Conservation (phyloP, 2,888 invertebrate genomes). For the Drosophila fulvimacula region DNA sequence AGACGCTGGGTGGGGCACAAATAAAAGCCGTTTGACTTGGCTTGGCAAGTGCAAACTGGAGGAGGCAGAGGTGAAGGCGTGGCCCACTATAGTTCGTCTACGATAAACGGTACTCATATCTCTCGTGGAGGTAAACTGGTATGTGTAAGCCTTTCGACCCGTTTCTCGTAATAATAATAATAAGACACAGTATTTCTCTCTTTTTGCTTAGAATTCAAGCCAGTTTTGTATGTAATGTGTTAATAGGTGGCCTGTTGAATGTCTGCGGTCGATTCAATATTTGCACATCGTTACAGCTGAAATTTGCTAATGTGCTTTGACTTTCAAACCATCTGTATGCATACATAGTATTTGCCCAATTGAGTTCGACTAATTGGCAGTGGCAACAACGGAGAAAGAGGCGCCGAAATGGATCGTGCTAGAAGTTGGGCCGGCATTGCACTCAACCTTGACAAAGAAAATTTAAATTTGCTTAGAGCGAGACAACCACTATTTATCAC, state of each 20-base stretch:
- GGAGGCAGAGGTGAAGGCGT: slow-evolving; percentile 19
- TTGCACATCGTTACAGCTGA: slow-evolving; percentile 67
- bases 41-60: slow-evolving; percentile 3
- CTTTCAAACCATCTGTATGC: slow-evolving; percentile 35
- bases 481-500: slow-evolving; percentile 22
- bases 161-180: slow-evolving; percentile 27
- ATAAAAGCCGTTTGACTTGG: slow-evolving; percentile 64
- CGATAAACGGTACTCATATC: slow-evolving; percentile 49
- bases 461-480: slow-evolving; percentile 59
- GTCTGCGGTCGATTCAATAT: slow-evolving; percentile 53
- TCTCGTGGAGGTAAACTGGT: slow-evolving; percentile 47
- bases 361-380: slow-evolving; percentile 69
- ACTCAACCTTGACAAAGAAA: slow-evolving; percentile 75
- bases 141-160: slow-evolving; percentile 45
- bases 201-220: slow-evolving; percentile 30
- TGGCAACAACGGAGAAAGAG: slow-evolving; percentile 6
- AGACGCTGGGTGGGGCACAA: slow-evolving; percentile 21
- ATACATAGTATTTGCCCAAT: slow-evolving; percentile 48
- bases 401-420: not conserved
- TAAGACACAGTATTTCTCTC: not conserved
- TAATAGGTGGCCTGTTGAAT: slow-evolving; percentile 37
- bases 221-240: slow-evolving; percentile 46
- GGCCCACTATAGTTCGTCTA: slow-evolving; percentile 26
- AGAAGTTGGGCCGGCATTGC: slow-evolving; percentile 25
- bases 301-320: slow-evolving; percentile 39